phyloP scores from a whole-genome alignment of 1,140 invertebrate species.

The Diachasmimorpha longicaudata region DNA sequence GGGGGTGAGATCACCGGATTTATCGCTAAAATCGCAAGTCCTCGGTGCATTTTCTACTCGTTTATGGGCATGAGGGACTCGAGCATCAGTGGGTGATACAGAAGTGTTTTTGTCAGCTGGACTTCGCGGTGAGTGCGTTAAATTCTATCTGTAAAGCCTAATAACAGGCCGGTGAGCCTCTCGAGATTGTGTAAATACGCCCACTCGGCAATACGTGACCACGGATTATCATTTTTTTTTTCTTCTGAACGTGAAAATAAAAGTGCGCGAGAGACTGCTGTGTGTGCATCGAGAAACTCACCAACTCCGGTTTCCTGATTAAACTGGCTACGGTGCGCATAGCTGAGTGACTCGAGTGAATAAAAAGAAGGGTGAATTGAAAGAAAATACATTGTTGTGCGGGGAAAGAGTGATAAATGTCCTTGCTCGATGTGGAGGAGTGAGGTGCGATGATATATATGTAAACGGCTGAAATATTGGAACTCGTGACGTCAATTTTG shows the following conservation, averaged over 20 bases:
- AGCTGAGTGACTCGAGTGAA: background rate
- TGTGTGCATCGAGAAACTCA: background rate
- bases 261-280: background rate
- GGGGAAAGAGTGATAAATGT: background rate
- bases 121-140: background rate
- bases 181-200: slow-evolving; percentile 9
- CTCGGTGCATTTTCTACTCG: too few relatives aligned
- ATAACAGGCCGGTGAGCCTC: background rate
- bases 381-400: background rate
- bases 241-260: background rate
- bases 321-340: background rate
- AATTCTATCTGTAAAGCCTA: background rate
- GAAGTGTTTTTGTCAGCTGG: too few relatives aligned
- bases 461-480: background rate
- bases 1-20: background rate
- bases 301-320: background rate
- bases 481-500: slow-evolving; percentile 3
- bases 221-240: background rate
- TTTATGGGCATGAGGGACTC: too few relatives aligned
- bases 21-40: too few relatives aligned
- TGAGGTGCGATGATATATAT: background rate
- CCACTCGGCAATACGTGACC: slow-evolving; percentile 12
- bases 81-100: too few relatives aligned
- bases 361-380: background rate
- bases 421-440: background rate